Base-by-base conservation (phyloP, 2,113 vertebrate genomes). In the Lathamus discolor region DNA sequence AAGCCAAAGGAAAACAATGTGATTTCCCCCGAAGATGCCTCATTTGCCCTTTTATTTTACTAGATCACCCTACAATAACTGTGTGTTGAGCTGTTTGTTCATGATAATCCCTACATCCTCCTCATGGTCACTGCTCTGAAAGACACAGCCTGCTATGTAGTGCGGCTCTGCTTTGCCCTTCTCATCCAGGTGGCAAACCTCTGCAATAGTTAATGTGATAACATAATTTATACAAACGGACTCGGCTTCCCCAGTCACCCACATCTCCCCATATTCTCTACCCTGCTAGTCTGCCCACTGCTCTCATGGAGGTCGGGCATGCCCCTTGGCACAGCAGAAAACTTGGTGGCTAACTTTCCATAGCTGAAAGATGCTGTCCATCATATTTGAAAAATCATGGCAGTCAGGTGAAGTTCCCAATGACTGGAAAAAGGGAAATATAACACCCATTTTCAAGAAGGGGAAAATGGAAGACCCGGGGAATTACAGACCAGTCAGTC, bases 21-120 rank as follows among this genome's bases (percentile, higher is more conserved):
- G 18, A 57, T 77, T 66, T 31, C 1, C 9, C 33, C 18, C 8
- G 18, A 59, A 0, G 12, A 7, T 1, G 9, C n/a, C 41, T 63
- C 33, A 4, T 18, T 41, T 59, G 7, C 49, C 35, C n/a, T 81
- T 88, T 57, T 28, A 41, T 67, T 73, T 85, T 11, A 16, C 49
- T 14, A 37, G 9, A 25, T n/a, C 35, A 15, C 8, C 13, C 48
- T 7, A 23, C 44, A 51, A 22, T 14, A 76, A 88, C 48, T 1
- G 16, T 7, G 3, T 3, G 19, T 31, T 0, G 2, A 78, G 37
- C n/a, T 70, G 17, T 61, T n/a, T 29, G 18, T 2, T 41, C 54
- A 8, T 1, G 2, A 41, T 1, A 24, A 82, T 67, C 2, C 35
- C 78, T 37, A 55, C 57, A 10, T 48, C 76, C 69, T 48, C 15